phyloP scores from a whole-genome alignment of 2,113 vertebrate genomes.

The Sylvilagus bachmani region DNA sequence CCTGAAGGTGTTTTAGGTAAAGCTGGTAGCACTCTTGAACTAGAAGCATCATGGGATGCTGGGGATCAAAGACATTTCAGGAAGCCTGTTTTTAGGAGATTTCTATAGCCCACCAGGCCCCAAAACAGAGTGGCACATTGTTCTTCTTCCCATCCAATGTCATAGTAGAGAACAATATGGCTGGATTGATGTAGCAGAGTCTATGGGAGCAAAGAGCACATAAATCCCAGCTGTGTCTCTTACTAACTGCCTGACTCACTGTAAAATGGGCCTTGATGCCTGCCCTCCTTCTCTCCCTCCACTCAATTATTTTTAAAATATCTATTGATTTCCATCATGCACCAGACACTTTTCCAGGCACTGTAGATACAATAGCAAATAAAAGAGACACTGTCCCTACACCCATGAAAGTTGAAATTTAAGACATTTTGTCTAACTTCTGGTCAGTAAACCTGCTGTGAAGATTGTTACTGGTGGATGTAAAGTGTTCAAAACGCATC shows the following conservation, averaged over 20 bases:
- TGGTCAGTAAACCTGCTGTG: neutral
- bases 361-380: neutral
- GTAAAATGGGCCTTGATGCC: neutral
- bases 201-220: neutral
- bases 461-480: neutral
- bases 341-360: neutral
- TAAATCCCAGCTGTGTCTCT: neutral
- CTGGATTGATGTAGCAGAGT: neutral
- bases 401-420: neutral
- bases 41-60: neutral
- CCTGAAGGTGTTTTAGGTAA: neutral
- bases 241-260: neutral
- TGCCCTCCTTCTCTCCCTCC: neutral
- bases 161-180: neutral
- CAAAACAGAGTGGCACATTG: neutral
- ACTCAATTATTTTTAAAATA: neutral
- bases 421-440: neutral
- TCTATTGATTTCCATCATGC: neutral
- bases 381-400: neutral
- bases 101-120: neutral
- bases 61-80: neutral
- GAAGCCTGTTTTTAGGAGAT: neutral
- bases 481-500: neutral
- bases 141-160: neutral
- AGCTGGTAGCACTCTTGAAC: neutral